Evolutionary conservation across 2,888 invertebrate species (phyloP).

Genomic region (Steinernema scapterisci): DNA sequence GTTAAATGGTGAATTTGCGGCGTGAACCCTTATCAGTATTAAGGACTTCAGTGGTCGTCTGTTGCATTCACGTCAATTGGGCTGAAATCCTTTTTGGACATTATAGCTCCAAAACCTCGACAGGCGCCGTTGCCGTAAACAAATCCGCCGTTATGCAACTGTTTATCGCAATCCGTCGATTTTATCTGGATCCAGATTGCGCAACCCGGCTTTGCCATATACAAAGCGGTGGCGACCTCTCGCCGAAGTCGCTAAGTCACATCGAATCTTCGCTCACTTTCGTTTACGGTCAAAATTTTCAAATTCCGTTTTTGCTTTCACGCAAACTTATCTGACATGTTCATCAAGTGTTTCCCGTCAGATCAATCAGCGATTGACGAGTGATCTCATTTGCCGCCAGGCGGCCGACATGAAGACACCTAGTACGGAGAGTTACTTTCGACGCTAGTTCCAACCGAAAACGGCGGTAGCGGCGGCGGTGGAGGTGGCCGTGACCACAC

Average conservation of each 20-base stretch:
- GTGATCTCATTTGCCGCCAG: not conserved
- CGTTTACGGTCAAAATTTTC: not conserved
- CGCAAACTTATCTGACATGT: slow-evolving; percentile 25
- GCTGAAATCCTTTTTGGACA: no score
- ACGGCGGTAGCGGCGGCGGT: slow-evolving; percentile 2
- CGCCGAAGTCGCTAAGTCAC: not conserved
- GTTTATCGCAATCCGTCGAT: slow-evolving; percentile 20
- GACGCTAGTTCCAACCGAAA: not conserved
- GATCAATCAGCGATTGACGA: slow-evolving; percentile 26
- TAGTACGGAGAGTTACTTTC: not conserved
- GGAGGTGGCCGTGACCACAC: slow-evolving; percentile 30
- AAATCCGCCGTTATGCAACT: slow-evolving; percentile 20
- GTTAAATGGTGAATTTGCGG: not conserved
- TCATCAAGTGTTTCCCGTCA: slow-evolving; percentile 18
- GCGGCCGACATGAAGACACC: slow-evolving; percentile 11
- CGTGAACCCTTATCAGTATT: not conserved
- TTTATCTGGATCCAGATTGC: slow-evolving; percentile 22
- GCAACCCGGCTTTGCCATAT: slow-evolving; percentile 29
- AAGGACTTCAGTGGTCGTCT: not conserved
- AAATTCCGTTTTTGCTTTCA: slow-evolving; percentile 4
- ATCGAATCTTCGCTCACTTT: not conserved
- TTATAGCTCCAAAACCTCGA: not conserved
- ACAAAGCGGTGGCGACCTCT: slow-evolving; percentile 25
- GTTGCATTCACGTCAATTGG: no score
- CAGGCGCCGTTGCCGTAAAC: not conserved